These are phyloP conservation scores for Calidris pugnax DNA, from an alignment of 2,113 vertebrate species.

Conservation along the genomic window DNA sequence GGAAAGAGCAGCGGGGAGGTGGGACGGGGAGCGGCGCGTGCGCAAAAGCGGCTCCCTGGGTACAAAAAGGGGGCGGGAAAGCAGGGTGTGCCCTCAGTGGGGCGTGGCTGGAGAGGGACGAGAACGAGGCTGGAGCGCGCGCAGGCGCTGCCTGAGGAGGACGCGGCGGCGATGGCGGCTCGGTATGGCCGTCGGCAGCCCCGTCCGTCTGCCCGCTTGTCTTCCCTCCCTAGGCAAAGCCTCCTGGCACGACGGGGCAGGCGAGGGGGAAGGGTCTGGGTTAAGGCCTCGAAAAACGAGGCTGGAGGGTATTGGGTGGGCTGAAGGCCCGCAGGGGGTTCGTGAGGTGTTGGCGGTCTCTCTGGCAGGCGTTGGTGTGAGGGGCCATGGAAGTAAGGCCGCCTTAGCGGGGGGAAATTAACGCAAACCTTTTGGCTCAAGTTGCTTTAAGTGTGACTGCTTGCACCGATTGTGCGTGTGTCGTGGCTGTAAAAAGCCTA, in stretches of 20 bases:
- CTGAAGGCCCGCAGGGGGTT: accelerated
- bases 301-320: not conserved
- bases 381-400: no score
- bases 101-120: accelerated
- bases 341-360: no score
- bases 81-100: accelerated
- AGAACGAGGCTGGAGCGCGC: accelerated
- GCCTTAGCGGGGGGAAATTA: accelerated
- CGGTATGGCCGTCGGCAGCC: no score
- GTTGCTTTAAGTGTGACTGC: not conserved
- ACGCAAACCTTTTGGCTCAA: no score
- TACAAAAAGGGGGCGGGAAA: not conserved
- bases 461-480: accelerated
- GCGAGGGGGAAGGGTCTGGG: accelerated
- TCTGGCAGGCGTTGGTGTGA: accelerated
- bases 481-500: not conserved
- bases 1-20: no score
- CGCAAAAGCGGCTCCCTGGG: accelerated
- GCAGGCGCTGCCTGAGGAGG: not conserved
- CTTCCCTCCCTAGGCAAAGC: accelerated
- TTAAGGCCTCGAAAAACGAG: not conserved
- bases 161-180: no score
- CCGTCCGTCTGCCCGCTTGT: no score
- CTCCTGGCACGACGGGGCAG: accelerated
- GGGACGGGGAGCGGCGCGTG: accelerated